Evolutionary conservation across 1,140 invertebrate genomes (phyloP).

Genomic region (Trypoxylus dichotomus): DNA sequence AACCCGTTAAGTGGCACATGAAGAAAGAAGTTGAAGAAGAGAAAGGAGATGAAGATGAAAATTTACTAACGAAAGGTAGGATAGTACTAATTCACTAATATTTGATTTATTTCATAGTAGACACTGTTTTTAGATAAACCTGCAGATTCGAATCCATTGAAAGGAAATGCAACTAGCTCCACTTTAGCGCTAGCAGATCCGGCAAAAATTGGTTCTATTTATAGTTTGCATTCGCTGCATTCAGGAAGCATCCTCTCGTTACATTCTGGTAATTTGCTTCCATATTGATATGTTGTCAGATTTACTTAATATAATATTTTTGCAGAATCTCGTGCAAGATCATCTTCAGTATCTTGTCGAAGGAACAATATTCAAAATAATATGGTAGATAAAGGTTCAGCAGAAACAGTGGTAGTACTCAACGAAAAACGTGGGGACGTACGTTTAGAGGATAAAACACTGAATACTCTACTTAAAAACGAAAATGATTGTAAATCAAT

Average conservation of each 20-base stretch:
- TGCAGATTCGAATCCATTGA: neutral
- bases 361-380: too few relatives aligned
- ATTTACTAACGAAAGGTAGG: neutral
- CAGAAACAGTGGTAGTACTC: too few relatives aligned
- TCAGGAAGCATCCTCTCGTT: neutral
- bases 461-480: too few relatives aligned
- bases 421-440: too few relatives aligned
- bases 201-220: neutral
- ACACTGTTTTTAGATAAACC: neutral
- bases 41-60: neutral
- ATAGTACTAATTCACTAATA: neutral
- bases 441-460: too few relatives aligned
- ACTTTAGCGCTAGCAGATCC: neutral
- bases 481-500: too few relatives aligned
- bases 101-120: neutral
- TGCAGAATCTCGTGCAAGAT: too few relatives aligned
- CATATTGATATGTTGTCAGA: too few relatives aligned
- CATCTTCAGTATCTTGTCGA: too few relatives aligned
- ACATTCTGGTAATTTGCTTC: neutral
- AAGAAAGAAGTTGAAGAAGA: slow-evolving; percentile 35
- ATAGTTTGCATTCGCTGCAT: neutral
- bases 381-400: too few relatives aligned
- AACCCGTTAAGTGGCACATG: slow-evolving; percentile 59
- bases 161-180: neutral
- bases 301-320: too few relatives aligned